Conservation (phyloP, 2,113 vertebrate species). For the Gallinago jamesoni region DNA sequence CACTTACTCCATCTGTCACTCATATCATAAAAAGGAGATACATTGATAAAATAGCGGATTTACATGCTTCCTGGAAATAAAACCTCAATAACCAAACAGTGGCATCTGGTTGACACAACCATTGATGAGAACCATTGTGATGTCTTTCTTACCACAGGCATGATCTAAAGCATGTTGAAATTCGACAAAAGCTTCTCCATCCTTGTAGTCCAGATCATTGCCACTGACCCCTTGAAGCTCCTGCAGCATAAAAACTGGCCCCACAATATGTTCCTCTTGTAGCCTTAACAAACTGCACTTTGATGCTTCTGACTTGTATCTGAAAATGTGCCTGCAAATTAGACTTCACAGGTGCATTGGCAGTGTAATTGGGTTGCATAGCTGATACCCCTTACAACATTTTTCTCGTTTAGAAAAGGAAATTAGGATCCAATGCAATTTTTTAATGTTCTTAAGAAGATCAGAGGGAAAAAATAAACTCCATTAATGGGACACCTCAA, state of each 20-base stretch:
- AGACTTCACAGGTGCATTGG: background rate
- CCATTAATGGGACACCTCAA: background rate
- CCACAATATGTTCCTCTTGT: background rate
- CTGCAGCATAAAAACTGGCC: background rate
- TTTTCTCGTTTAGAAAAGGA: background rate
- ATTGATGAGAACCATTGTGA: background rate
- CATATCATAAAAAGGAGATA: background rate
- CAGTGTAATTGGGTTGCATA: background rate
- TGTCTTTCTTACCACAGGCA: background rate
- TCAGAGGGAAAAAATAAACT: background rate
- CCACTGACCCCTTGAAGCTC: background rate
- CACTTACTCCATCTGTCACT: conserved; percentile 4
- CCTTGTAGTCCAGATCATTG: background rate
- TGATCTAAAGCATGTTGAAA: background rate
- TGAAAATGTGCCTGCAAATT: background rate
- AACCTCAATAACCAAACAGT: background rate
- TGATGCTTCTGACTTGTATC: background rate
- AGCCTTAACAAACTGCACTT: background rate
- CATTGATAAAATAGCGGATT: conserved; percentile 45
- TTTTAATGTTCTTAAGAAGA: background rate
- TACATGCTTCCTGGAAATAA: conserved; percentile 42
- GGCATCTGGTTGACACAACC: background rate
- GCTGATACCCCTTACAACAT: background rate
- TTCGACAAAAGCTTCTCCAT: background rate
- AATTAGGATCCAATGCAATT: background rate